A percentile compares a stretch with the other conserved stretches of the same genome.
Evolutionary conservation across 2,797 vertebrate species (phyloP).

Genomic region (Hirundo rustica): DNA sequence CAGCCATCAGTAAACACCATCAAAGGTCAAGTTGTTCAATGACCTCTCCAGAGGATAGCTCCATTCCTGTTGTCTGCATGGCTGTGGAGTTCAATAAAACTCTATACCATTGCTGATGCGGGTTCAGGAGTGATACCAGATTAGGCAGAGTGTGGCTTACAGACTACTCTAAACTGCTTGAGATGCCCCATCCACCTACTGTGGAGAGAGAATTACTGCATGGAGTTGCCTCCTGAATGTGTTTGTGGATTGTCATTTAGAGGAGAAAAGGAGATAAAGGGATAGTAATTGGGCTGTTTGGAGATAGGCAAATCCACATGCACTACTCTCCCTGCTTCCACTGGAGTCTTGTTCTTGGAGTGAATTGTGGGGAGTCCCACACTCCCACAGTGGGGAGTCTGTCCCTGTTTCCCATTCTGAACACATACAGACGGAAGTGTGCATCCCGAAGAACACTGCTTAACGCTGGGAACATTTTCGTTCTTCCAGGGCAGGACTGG

Average conservation of each 20-base stretch:
- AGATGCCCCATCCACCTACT: neutral
- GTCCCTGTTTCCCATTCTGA: fast-evolving
- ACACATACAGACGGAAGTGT: fast-evolving
- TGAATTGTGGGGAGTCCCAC: too few relatives aligned
- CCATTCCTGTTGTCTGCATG: neutral
- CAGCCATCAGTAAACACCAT: neutral
- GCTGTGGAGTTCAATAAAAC: neutral
- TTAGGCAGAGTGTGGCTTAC: neutral
- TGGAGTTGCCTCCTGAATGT: neutral
- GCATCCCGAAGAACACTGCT: neutral
- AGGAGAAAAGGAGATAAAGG: neutral
- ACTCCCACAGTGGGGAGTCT: fast-evolving
- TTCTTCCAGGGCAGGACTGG: neutral
- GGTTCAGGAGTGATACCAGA: neutral
- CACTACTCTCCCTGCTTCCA: neutral
- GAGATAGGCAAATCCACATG: neutral
- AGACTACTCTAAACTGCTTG: neutral
- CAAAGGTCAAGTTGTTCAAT: neutral
- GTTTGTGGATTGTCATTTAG: neutral
- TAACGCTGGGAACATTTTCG: neutral
- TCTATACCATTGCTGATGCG: neutral
- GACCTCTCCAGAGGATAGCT: neutral
- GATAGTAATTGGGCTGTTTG: neutral
- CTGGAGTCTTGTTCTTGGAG: neutral
- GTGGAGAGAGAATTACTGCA: neutral